Evolutionary conservation across 2,113 vertebrate species (phyloP).

Genomic region (Triplophysa siluroides): DNA sequence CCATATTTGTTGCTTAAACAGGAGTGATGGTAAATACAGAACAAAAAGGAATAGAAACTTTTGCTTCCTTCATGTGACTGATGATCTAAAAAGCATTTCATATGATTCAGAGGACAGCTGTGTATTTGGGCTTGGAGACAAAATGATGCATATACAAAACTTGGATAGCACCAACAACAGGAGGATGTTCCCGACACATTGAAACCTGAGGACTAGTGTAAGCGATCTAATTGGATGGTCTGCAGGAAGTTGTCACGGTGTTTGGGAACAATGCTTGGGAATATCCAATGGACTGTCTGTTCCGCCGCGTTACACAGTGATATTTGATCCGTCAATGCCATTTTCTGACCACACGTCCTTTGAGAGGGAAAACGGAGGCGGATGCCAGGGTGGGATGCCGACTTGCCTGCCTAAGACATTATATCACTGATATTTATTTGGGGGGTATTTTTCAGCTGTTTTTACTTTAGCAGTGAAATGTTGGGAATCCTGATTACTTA

Average conservation of each 20-base stretch:
- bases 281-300: neutral
- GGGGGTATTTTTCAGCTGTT: neutral
- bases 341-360: neutral
- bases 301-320: neutral
- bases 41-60: conserved; percentile 15
- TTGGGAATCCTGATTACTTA: neutral
- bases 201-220: neutral
- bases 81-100: too few species aligned
- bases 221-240: neutral
- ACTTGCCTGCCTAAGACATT: neutral
- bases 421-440: neutral
- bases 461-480: neutral
- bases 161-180: neutral
- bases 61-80: conserved; percentile 4
- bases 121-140: neutral
- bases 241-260: neutral
- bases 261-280: neutral
- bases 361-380: neutral
- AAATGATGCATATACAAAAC: neutral
- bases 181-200: neutral
- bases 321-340: neutral
- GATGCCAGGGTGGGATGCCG: neutral
- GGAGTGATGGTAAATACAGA: neutral
- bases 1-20: neutral
- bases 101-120: neutral